A percentile compares a stretch with the other conserved stretches of the same genome.
Conservation (phyloP, 1,140 invertebrate genomes). For the Zaprionus gabonicus region DNA sequence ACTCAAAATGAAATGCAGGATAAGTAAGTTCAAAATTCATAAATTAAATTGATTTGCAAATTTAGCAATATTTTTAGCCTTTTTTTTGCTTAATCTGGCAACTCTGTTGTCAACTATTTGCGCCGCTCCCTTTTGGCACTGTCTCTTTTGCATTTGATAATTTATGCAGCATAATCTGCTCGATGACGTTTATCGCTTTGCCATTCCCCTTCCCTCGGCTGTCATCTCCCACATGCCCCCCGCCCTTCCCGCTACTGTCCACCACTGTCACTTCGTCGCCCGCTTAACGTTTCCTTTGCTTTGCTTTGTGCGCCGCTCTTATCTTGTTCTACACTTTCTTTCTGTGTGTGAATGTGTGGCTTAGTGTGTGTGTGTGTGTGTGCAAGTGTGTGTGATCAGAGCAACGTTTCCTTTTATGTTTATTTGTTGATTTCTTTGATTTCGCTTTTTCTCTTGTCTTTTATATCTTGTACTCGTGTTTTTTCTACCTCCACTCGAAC, state of each 20-base stretch:
- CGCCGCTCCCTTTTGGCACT: slow-evolving; percentile 67
- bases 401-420: slow-evolving; percentile 79
- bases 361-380: slow-evolving; percentile 41
- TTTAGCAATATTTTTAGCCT: not conserved
- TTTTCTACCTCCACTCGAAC: slow-evolving; percentile 33
- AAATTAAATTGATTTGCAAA: not conserved
- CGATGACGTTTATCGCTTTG: slow-evolving; percentile 78
- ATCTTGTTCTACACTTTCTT: slow-evolving; percentile 62
- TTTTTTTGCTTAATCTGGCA: not conserved
- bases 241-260: slow-evolving; percentile 14
- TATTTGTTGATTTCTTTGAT: slow-evolving; percentile 81
- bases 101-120: slow-evolving; percentile 21
- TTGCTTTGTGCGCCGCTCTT: slow-evolving; percentile 58
- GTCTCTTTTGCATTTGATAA: slow-evolving; percentile 76
- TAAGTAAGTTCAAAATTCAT: not conserved
- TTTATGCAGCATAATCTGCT: slow-evolving; percentile 79
- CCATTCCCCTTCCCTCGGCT: slow-evolving; percentile 37
- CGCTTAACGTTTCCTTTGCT: slow-evolving; percentile 39
- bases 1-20: too few species aligned
- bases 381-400: slow-evolving; percentile 47
- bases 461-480: slow-evolving; percentile 32
- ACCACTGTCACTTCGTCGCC: slow-evolving; percentile 5
- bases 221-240: slow-evolving; percentile 28
- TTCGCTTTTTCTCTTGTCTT: slow-evolving; percentile 68
- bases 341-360: slow-evolving; percentile 10